These are phyloP conservation scores for Psilanteris sp. DNA, from an alignment of 1,140 invertebrate species.

Conservation along the genomic window DNA sequence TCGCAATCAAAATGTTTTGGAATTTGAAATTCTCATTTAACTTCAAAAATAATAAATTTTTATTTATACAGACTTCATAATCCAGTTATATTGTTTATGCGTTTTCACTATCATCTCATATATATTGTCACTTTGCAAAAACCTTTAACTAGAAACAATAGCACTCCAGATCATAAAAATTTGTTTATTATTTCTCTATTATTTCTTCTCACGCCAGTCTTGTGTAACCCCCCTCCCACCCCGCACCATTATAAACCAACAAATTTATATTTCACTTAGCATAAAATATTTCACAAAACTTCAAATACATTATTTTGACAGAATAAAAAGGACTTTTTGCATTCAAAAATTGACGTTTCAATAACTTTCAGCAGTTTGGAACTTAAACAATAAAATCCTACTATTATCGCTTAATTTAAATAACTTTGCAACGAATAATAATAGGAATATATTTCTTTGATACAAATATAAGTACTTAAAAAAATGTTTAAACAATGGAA, in stretches of 20 bases:
- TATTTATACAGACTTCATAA: too few relatives aligned
- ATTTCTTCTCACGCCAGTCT: too few relatives aligned
- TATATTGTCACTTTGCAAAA: too few relatives aligned
- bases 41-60: too few relatives aligned
- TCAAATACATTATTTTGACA: not conserved
- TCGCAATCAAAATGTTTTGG: too few relatives aligned
- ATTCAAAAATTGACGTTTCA: constrained; percentile 17
- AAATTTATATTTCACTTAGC: not conserved
- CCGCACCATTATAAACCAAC: constrained; percentile 3
- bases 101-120: too few relatives aligned
- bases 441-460: not conserved
- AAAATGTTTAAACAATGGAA: constrained; percentile 13
- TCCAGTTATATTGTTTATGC: too few relatives aligned
- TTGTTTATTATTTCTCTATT: too few relatives aligned
- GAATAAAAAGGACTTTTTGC: constrained; percentile 15
- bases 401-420: constrained; percentile 14
- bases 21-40: too few relatives aligned
- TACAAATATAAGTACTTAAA: constrained; percentile 6
- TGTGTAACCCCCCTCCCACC: too few relatives aligned
- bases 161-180: too few relatives aligned
- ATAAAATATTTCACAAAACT: constrained; percentile 2
- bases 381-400: constrained; percentile 12
- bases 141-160: too few relatives aligned
- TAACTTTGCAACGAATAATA: constrained; percentile 8
- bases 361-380: constrained; percentile 13